A percentile compares a stretch with the other conserved stretches of the same genome.
Evolutionary conservation across 2,797 vertebrate species (phyloP).

Genomic region (Silurus lanzhouensis): DNA sequence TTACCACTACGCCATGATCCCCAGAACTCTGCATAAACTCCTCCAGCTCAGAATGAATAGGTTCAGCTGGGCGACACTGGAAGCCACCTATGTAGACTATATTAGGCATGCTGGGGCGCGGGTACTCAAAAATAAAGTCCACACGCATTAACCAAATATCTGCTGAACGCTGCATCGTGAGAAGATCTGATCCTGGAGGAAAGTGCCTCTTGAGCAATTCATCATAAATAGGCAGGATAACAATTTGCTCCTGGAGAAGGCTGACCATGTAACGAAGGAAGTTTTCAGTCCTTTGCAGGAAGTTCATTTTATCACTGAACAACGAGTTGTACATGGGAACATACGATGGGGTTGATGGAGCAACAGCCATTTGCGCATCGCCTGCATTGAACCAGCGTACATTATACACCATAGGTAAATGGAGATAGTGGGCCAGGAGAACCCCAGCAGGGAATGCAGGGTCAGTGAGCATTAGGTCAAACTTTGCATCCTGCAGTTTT

Average conservation of each 20-base stretch:
- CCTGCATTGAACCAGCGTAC: constrained; percentile 60
- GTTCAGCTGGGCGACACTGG: constrained; percentile 55
- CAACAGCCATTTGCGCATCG: constrained; percentile 56
- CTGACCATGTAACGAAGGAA: constrained; percentile 41
- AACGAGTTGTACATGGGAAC: constrained; percentile 55
- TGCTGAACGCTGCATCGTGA: constrained; percentile 53
- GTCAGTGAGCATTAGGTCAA: constrained; percentile 58
- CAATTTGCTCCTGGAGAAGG: constrained; percentile 46
- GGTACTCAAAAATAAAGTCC: constrained; percentile 66
- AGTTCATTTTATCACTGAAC: constrained; percentile 50
- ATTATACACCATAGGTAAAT: constrained; percentile 58
- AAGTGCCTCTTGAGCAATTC: constrained; percentile 51
- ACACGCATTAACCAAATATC: constrained; percentile 62
- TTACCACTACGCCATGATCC: constrained; percentile 62
- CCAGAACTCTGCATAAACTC: constrained; percentile 55
- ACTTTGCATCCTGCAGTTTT: constrained; percentile 38
- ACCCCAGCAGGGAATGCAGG: constrained; percentile 46
- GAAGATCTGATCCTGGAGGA: constrained; percentile 46
- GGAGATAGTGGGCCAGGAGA: constrained; percentile 50
- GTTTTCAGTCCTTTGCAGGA: constrained; percentile 54
- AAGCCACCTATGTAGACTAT: constrained; percentile 63
- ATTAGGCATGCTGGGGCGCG: constrained; percentile 65
- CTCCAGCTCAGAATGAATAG: constrained; percentile 51
- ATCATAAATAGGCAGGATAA: constrained; percentile 51
- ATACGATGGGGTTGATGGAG: constrained; percentile 56